Base-by-base conservation (phyloP, 2,888 invertebrate genomes). In the Strigamia transsilvanica region DNA sequence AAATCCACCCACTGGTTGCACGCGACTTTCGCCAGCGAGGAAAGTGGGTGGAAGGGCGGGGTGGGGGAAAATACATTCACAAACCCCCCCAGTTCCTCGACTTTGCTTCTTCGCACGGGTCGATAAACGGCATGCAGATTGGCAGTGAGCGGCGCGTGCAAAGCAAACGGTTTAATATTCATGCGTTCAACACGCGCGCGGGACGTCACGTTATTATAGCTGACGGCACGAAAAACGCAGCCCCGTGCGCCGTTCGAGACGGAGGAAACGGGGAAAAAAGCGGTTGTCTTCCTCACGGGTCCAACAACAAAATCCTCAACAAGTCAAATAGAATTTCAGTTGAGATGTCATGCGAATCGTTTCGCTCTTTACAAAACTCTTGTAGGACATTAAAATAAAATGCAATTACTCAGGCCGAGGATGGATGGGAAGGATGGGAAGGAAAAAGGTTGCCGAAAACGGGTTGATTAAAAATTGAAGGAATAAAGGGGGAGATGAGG, bases 391-490 rank as follows among this genome's bases (percentile, higher is more conserved):
- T 61, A 61, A 61, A 61, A 61, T 61, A 61, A 61, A 61, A 61
- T 61, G 61, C 61, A 61, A 61, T 61, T 61, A 61, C 61, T 2
- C 2, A 5, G n/a, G n/a, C n/a, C n/a, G n/a, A 61, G 15, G 5
- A 2, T 10, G 42, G 42, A 42, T 15, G 42, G 42, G 12, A 13
- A 10, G 27, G 27, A 3, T 1, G 27, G 27, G 27, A 3, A 5
- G n/a, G 21, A 61, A 61, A n/a, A n/a, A 61, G 61, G 18, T n/a
- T 21, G 61, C 61, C n/a, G 61, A 61, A 79, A 79, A 79, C 41
- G 41, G n/a, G 38, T 38, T 79, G 34, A 79, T 79, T 34, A 79
- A 79, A 79, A 79, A 79, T 32, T 79, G 32, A 79, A 38, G 23
- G 23, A 66, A 10, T 15, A 10, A 66, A 66, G 66, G 66, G 7